Evolutionary conservation across 2,797 vertebrate genomes (phyloP).

Genomic region (Phaenicophaeus curvirostris): DNA sequence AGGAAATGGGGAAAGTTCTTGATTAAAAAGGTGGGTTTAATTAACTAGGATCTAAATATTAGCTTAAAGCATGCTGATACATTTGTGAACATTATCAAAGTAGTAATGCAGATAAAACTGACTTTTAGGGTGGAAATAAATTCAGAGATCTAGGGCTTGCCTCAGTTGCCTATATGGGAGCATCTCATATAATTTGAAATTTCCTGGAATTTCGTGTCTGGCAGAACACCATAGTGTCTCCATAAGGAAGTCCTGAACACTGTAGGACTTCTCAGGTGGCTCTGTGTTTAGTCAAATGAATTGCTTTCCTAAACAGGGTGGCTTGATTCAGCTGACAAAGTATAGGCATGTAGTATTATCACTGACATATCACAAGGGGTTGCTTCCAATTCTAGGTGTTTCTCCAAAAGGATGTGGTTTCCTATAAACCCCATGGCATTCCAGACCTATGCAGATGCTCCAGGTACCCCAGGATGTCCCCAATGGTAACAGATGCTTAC

Average conservation of each 20-base stretch:
- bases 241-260: neutral
- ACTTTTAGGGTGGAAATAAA: neutral
- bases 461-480: neutral
- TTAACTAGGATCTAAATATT: conserved; percentile 34
- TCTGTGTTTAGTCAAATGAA: neutral
- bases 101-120: conserved; percentile 22
- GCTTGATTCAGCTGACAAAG: neutral
- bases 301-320: neutral
- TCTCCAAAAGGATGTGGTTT: neutral
- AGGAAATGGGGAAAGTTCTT: conserved; percentile 34
- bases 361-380: neutral
- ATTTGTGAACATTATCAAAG: conserved; percentile 34
- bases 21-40: conserved; percentile 42
- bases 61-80: conserved; percentile 34
- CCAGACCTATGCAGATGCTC: neutral
- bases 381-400: neutral
- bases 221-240: neutral
- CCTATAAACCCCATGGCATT: neutral
- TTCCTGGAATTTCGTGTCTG: neutral
- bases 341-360: neutral
- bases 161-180: neutral
- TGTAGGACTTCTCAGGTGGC: neutral
- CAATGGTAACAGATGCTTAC: neutral
- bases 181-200: neutral
- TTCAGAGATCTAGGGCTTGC: neutral